phyloP scores from a whole-genome alignment of 2,113 vertebrate genomes.

The Embiotoca jacksoni region DNA sequence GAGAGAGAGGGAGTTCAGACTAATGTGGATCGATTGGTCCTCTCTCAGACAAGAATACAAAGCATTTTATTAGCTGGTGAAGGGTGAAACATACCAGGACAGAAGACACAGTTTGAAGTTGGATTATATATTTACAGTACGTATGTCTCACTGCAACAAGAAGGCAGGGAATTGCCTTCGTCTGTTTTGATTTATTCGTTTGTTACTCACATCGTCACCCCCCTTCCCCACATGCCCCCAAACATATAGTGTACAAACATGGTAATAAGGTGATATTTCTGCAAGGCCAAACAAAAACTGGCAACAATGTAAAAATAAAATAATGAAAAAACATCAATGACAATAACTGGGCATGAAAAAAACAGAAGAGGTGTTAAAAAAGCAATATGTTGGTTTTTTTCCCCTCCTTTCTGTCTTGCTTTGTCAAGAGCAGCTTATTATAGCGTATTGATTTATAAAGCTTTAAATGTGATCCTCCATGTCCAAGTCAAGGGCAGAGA shows the following conservation, averaged over 20 bases:
- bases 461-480: constrained; percentile 88
- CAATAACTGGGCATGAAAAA: constrained; percentile 53
- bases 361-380: constrained; percentile 83
- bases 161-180: neutral
- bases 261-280: constrained; percentile 77
- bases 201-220: constrained; percentile 42
- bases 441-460: constrained; percentile 87
- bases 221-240: neutral
- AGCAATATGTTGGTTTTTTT: constrained; percentile 82
- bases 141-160: constrained; percentile 70
- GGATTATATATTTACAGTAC: constrained; percentile 74
- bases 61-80: constrained; percentile 93
- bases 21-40: constrained; percentile 87
- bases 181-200: constrained; percentile 36
- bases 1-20: constrained; percentile 83
- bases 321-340: constrained; percentile 51
- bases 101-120: constrained; percentile 54
- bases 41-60: constrained; percentile 92
- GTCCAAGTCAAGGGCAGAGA: constrained; percentile 94
- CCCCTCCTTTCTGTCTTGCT: constrained; percentile 55
- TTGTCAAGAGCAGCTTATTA: constrained; percentile 86
- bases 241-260: constrained; percentile 56
- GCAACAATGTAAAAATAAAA: constrained; percentile 53
- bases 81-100: constrained; percentile 74
- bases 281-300: constrained; percentile 66